A percentile compares a stretch with the other conserved stretches of the same genome.
phyloP scores from a whole-genome alignment of 1,140 invertebrate species.

The Drosophila micromelanica region DNA sequence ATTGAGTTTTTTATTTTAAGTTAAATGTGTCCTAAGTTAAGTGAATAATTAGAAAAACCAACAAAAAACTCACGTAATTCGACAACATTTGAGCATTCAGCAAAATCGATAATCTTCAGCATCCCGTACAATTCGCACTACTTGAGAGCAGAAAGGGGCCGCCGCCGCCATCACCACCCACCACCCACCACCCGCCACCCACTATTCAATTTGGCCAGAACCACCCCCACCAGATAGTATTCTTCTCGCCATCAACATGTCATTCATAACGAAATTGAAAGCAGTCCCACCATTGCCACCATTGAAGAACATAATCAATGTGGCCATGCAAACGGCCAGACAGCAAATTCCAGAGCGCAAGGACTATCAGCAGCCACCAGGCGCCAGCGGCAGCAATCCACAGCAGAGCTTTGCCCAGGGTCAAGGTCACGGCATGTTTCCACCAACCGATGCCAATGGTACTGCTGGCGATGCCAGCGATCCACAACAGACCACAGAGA shows the following conservation, averaged over 20 bases:
- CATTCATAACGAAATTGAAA: slow-evolving; percentile 84
- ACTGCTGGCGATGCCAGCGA: slow-evolving; percentile 45
- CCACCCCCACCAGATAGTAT: slow-evolving; percentile 23
- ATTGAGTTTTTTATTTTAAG: background rate
- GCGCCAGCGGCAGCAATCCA: slow-evolving; percentile 50
- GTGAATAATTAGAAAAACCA: slow-evolving; percentile 11
- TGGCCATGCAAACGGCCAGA: slow-evolving; percentile 91
- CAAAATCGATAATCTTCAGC: slow-evolving; percentile 73
- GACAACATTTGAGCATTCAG: slow-evolving; percentile 33
- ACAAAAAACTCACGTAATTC: slow-evolving; percentile 13
- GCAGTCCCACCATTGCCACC: slow-evolving; percentile 87
- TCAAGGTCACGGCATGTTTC: slow-evolving; percentile 64
- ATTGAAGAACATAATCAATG: slow-evolving; percentile 90
- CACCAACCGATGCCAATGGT: slow-evolving; percentile 85
- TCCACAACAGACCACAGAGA: slow-evolving; percentile 62
- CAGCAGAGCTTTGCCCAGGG: slow-evolving; percentile 86
- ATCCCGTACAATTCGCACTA: slow-evolving; percentile 49
- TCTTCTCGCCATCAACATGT: slow-evolving; percentile 62
- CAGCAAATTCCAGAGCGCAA: slow-evolving; percentile 90
- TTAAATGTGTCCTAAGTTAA: slow-evolving; percentile 14
- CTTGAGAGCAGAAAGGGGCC: slow-evolving; percentile 57
- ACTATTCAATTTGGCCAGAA: background rate
- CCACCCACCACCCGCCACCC: slow-evolving; percentile 32
- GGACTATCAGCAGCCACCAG: slow-evolving; percentile 77
- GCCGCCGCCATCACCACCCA: slow-evolving; percentile 26